Conservation (phyloP, 2,113 vertebrate species). For the Trogon melanurus region DNA sequence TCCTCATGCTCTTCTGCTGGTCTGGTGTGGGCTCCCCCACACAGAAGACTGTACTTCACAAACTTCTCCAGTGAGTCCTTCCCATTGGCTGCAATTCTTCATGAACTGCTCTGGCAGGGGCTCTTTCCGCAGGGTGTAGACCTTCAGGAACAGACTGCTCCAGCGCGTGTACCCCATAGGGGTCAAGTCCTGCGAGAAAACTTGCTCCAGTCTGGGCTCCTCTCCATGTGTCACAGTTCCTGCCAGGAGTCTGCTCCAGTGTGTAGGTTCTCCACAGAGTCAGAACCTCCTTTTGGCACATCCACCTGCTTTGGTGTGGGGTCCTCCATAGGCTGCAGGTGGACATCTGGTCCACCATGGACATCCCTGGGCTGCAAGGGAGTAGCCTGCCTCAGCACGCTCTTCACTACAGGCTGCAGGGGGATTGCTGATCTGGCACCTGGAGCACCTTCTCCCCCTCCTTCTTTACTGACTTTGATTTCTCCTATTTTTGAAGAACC, state of each 20-base stretch:
- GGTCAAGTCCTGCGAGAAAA: neutral
- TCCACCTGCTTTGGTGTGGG: accelerated
- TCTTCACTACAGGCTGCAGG: neutral
- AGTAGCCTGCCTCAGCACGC: neutral
- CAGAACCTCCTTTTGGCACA: neutral
- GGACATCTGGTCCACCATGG: neutral
- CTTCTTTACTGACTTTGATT: neutral
- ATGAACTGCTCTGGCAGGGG: neutral
- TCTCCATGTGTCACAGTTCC: neutral
- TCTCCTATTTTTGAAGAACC: neutral
- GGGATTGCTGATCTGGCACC: accelerated
- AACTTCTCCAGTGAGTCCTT: neutral
- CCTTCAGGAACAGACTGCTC: neutral
- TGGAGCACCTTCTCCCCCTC: neutral
- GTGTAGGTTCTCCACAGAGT: accelerated
- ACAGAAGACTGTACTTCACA: neutral
- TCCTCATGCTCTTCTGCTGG: neutral
- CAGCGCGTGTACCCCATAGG: accelerated
- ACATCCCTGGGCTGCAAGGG: neutral
- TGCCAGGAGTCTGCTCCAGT: neutral
- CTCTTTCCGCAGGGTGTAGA: accelerated
- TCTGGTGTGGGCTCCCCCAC: accelerated
- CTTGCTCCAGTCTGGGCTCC: neutral
- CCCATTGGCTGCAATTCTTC: neutral
- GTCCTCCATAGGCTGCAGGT: accelerated